Evolutionary conservation across 2,888 invertebrate genomes (phyloP).

Genomic region (Stegana nigrithorax): DNA sequence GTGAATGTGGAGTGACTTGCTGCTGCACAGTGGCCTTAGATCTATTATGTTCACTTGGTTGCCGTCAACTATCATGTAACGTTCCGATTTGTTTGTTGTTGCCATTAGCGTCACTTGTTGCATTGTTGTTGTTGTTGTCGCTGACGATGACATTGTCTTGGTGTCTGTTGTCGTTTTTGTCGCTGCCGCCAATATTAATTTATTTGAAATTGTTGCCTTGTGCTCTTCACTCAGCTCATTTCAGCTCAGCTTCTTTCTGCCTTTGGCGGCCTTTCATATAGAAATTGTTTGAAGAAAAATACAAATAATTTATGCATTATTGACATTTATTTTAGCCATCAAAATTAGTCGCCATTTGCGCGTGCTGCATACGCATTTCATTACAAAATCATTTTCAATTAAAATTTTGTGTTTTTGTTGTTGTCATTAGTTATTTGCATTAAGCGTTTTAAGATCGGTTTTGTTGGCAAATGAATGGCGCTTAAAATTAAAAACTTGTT

Average conservation of each 20-base stretch:
- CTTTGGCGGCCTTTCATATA: neutral
- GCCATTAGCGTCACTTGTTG: slow-evolving; percentile 51
- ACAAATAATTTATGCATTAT: slow-evolving; percentile 50
- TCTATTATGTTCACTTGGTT: slow-evolving; percentile 36
- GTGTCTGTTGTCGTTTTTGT: neutral
- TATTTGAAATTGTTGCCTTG: slow-evolving; percentile 50
- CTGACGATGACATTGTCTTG: no score
- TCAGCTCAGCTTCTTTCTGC: neutral
- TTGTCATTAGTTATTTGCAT: no score
- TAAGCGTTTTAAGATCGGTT: no score
- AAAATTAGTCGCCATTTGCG: slow-evolving; percentile 37
- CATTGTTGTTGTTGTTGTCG: neutral
- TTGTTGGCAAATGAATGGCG: no score
- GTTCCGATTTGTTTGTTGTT: slow-evolving; percentile 55
- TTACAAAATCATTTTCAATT: no score
- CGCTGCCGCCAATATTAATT: slow-evolving; percentile 42
- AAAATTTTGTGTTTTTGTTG: no score
- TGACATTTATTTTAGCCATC: slow-evolving; percentile 28
- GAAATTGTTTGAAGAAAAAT: no score
- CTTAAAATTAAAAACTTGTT: no score
- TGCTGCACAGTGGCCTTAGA: neutral
- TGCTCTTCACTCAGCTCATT: slow-evolving; percentile 18
- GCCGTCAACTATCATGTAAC: slow-evolving; percentile 29
- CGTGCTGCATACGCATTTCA: no score
- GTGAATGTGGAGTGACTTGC: slow-evolving; percentile 21